A percentile compares a stretch with the other conserved stretches of the same genome.
phyloP scores from a whole-genome alignment of 2,888 invertebrate genomes.

The Euproctis similis region DNA sequence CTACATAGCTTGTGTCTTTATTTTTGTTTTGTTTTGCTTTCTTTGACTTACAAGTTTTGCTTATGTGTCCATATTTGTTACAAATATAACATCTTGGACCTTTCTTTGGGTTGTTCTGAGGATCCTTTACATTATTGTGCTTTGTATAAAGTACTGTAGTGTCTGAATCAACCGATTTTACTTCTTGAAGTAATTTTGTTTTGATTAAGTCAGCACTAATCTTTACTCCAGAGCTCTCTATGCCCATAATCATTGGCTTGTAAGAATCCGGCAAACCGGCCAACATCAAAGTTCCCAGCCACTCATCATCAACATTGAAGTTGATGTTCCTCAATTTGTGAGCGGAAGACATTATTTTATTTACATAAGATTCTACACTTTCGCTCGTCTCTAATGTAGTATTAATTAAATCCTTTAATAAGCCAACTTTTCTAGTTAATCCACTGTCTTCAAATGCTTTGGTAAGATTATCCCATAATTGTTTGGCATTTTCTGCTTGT shows the following conservation, averaged over 20 bases:
- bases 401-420: conserved; percentile 10
- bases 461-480: conserved; percentile 13
- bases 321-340: conserved; percentile 16
- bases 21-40: neutral
- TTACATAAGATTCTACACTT: conserved; percentile 13
- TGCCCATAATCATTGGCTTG: conserved; percentile 11
- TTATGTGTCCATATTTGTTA: conserved; percentile 9
- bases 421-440: conserved; percentile 10
- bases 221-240: conserved; percentile 14
- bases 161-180: neutral
- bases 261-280: conserved; percentile 13
- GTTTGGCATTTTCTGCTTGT: conserved; percentile 10
- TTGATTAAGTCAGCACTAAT: conserved; percentile 13
- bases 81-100: conserved; percentile 20
- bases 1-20: too few relatives aligned
- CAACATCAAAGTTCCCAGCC: conserved; percentile 8
- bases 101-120: conserved; percentile 2
- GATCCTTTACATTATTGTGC: conserved; percentile 1
- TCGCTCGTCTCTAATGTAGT: conserved; percentile 6
- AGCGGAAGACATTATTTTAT: conserved; percentile 12
- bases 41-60: neutral
- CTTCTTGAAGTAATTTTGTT: conserved; percentile 12
- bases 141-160: conserved; percentile 8
- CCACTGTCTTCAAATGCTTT: conserved; percentile 14
- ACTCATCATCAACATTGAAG: conserved; percentile 9